A percentile compares a stretch with the other conserved stretches of the same genome.
Evolutionary conservation across 2,888 invertebrate genomes (phyloP).

Genomic region (Drosophila macrospina): DNA sequence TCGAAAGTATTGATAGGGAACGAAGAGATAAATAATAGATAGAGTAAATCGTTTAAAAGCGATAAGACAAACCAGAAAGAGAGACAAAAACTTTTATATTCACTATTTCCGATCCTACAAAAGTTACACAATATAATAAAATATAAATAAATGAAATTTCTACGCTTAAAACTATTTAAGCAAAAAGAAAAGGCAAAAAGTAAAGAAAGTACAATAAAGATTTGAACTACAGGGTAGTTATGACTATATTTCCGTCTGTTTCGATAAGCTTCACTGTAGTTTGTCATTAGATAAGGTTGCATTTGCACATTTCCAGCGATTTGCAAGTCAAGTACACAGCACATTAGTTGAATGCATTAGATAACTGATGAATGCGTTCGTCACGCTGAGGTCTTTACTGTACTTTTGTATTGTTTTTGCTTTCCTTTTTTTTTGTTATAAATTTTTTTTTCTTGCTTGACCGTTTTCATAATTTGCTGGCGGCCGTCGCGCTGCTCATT

Average conservation of each 20-base stretch:
- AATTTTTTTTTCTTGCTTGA: conserved; percentile 31
- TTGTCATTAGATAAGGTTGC: conserved; percentile 23
- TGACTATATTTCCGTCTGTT: conserved; percentile 11
- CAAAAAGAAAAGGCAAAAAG: no score
- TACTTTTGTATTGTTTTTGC: conserved; percentile 4
- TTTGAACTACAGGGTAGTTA: background rate
- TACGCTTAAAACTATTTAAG: no score
- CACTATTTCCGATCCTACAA: no score
- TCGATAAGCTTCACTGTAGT: conserved; percentile 10
- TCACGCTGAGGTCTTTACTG: conserved; percentile 28
- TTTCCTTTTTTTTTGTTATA: conserved; percentile 2
- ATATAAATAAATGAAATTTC: no score
- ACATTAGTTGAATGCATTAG: conserved; percentile 6
- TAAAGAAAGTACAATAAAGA: no score
- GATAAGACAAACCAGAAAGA: no score
- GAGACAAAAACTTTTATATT: no score
- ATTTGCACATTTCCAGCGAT: conserved; percentile 1
- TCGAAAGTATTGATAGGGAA: no score
- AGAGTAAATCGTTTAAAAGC: no score
- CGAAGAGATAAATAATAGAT: no score
- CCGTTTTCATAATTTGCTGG: conserved; percentile 46
- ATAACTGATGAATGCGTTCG: conserved; percentile 16
- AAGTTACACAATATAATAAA: no score
- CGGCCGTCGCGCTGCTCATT: conserved; percentile 42
- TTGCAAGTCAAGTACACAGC: conserved; percentile 6